These are phyloP conservation scores for Lucilia sericata DNA, from an alignment of 1,140 invertebrate species.

Conservation along the genomic window DNA sequence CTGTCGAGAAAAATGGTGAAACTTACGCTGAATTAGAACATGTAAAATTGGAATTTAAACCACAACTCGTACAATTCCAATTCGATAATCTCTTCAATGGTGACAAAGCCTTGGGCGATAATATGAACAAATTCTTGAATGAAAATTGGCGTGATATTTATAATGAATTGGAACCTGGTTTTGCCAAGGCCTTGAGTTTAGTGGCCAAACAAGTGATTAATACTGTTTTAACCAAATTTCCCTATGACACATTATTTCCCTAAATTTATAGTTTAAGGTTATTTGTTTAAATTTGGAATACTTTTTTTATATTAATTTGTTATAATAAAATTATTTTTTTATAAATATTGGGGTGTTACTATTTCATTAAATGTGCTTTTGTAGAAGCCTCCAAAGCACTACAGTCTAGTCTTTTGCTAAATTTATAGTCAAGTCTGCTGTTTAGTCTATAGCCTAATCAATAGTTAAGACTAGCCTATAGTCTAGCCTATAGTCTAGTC, in stretches of 20 bases:
- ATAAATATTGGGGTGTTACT: background rate
- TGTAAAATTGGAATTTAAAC: slow-evolving; percentile 49
- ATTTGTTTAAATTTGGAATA: background rate
- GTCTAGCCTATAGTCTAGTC: too few species aligned
- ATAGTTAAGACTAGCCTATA: too few species aligned
- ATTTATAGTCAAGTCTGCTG: too few species aligned
- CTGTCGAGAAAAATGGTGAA: slow-evolving; percentile 20
- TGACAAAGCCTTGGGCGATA: slow-evolving; percentile 73
- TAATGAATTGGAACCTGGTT: slow-evolving; percentile 70
- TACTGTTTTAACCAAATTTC: slow-evolving; percentile 67
- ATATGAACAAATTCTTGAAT: slow-evolving; percentile 74
- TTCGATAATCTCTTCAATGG: slow-evolving; percentile 75
- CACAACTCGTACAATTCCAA: slow-evolving; percentile 48
- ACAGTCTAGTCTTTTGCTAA: too few species aligned
- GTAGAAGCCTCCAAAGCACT: too few species aligned
- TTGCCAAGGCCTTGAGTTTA: slow-evolving; percentile 68
- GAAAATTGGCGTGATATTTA: slow-evolving; percentile 73
- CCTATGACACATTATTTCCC: slow-evolving; percentile 58
- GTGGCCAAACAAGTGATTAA: slow-evolving; percentile 69
- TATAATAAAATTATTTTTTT: background rate
- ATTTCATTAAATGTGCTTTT: too few species aligned
- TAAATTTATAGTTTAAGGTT: background rate
- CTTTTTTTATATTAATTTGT: background rate
- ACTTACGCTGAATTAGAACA: slow-evolving; percentile 45
- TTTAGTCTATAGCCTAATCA: too few species aligned